A percentile compares a stretch with the other conserved stretches of the same genome.
Evolutionary conservation across 2,888 invertebrate genomes (phyloP).

Genomic region (Phyto melanocephala): DNA sequence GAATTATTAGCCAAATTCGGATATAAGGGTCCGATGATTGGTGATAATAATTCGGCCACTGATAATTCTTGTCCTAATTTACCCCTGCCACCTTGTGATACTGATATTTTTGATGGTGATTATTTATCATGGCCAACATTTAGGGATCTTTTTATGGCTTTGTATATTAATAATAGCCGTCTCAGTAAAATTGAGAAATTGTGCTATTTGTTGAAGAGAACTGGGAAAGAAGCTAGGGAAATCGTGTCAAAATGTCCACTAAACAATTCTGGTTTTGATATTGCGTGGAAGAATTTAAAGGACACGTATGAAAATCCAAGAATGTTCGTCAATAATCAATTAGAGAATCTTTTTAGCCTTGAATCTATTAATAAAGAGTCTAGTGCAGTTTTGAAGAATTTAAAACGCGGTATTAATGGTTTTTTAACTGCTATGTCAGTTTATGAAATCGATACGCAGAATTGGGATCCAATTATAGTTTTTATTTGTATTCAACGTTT

Average conservation of each 20-base stretch:
- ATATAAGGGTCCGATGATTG: too few species aligned
- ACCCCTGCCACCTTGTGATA: too few species aligned
- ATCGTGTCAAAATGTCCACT: not conserved
- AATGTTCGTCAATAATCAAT: too few species aligned
- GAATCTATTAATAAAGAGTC: not conserved
- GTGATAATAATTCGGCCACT: too few species aligned
- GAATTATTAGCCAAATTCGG: too few species aligned
- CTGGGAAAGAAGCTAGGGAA: not conserved
- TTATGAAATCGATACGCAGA: not conserved
- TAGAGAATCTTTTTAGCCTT: too few species aligned
- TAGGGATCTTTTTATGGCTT: not conserved
- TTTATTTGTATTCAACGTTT: not conserved
- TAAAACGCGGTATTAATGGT: not conserved
- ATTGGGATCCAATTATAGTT: not conserved
- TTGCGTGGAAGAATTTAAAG: too few species aligned
- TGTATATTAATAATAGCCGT: not conserved
- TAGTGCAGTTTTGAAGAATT: not conserved
- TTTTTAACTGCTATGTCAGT: not conserved
- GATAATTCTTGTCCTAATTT: too few species aligned
- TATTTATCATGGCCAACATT: not conserved
- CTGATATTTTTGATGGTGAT: too few species aligned
- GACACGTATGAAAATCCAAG: too few species aligned
- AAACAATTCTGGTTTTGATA: not conserved
- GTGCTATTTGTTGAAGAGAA: not conserved
- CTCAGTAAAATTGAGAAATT: not conserved